A percentile compares a stretch with the other conserved stretches of the same genome.
Evolutionary conservation across 2,113 vertebrate genomes (phyloP).

Genomic region (Saguinus imperator): DNA sequence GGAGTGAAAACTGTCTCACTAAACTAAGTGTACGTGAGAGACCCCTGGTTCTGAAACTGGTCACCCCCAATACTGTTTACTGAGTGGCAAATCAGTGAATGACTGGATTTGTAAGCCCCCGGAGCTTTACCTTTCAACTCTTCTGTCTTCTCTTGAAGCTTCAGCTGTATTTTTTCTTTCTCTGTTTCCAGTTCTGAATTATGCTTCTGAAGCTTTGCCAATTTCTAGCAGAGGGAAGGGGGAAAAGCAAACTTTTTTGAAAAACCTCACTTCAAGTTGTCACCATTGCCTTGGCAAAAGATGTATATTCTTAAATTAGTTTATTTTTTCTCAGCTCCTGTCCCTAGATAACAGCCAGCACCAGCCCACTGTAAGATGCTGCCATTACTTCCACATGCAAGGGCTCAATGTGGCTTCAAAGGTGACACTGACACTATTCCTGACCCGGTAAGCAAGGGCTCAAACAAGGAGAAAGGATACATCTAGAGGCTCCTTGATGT

Average conservation of each 20-base stretch:
- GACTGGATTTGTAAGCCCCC: fast-evolving
- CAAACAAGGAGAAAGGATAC: background rate
- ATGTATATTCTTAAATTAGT: background rate
- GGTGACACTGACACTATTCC: background rate
- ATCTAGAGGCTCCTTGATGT: background rate
- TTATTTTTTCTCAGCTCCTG: background rate
- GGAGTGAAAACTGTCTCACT: background rate
- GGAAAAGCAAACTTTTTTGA: background rate
- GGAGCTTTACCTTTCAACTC: slow-evolving; percentile 88
- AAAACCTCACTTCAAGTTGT: background rate
- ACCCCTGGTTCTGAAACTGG: background rate
- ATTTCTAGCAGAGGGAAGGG: slow-evolving; percentile 74
- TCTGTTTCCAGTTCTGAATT: slow-evolving; percentile 85
- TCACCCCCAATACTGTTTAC: background rate
- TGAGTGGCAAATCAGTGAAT: fast-evolving
- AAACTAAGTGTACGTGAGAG: background rate
- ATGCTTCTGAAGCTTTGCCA: slow-evolving; percentile 86
- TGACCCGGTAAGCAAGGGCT: too few species aligned
- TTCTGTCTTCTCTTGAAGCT: slow-evolving; percentile 85
- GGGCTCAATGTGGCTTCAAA: background rate
- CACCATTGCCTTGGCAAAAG: background rate
- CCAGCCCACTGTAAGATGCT: fast-evolving
- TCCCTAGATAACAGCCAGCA: background rate
- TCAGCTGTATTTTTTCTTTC: slow-evolving; percentile 86
- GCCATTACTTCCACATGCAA: background rate